Percentiles rank a stretch among this genome's conserved stretches.
These are phyloP conservation scores for Lepidocyrtoides sp. DNA, from an alignment of 2,888 invertebrate genomes.

Conservation along the genomic window DNA sequence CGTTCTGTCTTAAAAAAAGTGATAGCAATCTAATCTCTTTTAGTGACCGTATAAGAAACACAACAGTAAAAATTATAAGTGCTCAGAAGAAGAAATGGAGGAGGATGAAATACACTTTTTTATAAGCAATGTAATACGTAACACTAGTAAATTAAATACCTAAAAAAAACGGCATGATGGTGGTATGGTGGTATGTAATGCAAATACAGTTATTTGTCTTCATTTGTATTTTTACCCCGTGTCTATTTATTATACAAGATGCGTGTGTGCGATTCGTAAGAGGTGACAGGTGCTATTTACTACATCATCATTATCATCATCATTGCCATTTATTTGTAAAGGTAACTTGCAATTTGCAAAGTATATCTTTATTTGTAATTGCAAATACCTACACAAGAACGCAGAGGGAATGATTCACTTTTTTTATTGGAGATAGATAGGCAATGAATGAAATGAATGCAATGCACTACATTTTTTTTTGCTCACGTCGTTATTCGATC, in stretches of 20 bases:
- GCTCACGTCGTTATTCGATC: background rate
- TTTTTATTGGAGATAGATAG: constrained; percentile 12
- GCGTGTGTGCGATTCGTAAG: constrained; percentile 42
- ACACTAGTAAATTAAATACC: background rate
- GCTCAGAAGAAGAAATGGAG: background rate
- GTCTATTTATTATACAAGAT: background rate
- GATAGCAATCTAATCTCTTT: constrained; percentile 46
- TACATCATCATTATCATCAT: constrained; percentile 26
- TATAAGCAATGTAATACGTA: background rate
- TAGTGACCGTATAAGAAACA: constrained; percentile 48
- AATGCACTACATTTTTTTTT: constrained; percentile 23
- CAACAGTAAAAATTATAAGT: constrained; percentile 28
- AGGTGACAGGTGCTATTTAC: constrained; percentile 73
- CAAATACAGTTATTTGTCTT: constrained; percentile 73
- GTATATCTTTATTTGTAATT: background rate
- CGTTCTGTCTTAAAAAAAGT: constrained; percentile 9
- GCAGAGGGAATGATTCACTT: constrained; percentile 50
- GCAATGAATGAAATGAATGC: background rate
- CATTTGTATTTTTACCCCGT: constrained; percentile 52
- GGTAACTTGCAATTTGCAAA: background rate
- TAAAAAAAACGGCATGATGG: background rate
- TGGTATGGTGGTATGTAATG: constrained; percentile 7
- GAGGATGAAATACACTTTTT: background rate
- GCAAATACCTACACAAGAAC: background rate
- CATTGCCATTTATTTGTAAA: background rate